Base-by-base conservation (phyloP, 1,140 invertebrate genomes). In the Danaus plexippus region DNA sequence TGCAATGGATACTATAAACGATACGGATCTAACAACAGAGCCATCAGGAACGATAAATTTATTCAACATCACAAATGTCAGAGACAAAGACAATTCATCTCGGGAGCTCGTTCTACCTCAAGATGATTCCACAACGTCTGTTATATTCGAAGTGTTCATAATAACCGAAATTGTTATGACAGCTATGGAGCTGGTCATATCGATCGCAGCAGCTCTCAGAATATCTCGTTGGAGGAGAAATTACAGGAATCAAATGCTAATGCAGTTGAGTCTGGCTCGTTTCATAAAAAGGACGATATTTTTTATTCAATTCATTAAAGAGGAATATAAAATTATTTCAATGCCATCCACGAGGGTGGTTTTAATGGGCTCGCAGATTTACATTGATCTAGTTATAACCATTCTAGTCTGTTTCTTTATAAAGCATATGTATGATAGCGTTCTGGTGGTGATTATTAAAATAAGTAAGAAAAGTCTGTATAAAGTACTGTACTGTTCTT, bases 171-270 rank as follows among this genome's bases (percentile, higher is more conserved):
- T 83, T 51, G 59, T 82, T 32, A 80, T 85, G 79, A 79, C 71
- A 63, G 61, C 74, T 61, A 40, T 80, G 48, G 77, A 82, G 48
- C 65, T 80, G 59, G 56, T 72, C 9, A 59, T 84, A 58, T 73
- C 71, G 55, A 58, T 74, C 12, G 32, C 61, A 13, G 79, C 80
- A 63, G 74, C 75, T 62, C 55, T 74, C 4, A 82, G 75, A 49
- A 71, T 80, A 43, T 52, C 61, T 9, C 57, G 71, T 11, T 85
- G 77, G 78, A 67, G 73, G 48, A 74, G 59, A 57, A 85, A 85
- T 50, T 82, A 78, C 55, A 80, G 82, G 59, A 85, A 85, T 61
- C 80, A 84, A 68, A 80, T 85, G 77, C 58, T 85, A 55, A 74
- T 80, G 71, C 82, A 85, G 56, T 54, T 85, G 18, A 78, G 74